A percentile compares a stretch with the other conserved stretches of the same genome.
Conservation (phyloP, 2,113 vertebrate species). For the Mystacornis crossleyi region DNA sequence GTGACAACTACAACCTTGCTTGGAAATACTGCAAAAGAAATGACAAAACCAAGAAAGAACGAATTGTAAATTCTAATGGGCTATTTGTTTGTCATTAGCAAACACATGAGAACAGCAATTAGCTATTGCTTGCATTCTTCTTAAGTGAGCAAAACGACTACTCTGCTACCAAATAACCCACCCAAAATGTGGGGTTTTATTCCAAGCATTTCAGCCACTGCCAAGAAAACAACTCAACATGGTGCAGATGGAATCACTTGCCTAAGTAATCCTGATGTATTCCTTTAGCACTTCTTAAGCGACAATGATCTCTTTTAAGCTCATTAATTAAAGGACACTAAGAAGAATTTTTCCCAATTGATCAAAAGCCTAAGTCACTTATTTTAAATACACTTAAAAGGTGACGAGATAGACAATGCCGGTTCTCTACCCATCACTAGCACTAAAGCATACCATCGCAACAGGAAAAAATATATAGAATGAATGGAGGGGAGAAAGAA, state of each 20-base stretch:
- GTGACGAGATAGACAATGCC: constrained; percentile 52
- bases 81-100: constrained; percentile 70
- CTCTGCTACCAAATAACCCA: constrained; percentile 73
- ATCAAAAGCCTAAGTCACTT: constrained; percentile 78
- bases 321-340: constrained; percentile 84
- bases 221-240: constrained; percentile 71
- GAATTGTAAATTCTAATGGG: constrained; percentile 48
- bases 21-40: constrained; percentile 57
- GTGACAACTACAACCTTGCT: constrained; percentile 58
- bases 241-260: constrained; percentile 69
- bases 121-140: constrained; percentile 66
- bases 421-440: constrained; percentile 13
- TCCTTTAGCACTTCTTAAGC: constrained; percentile 79
- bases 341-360: constrained; percentile 75
- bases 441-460: background rate
- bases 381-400: constrained; percentile 71
- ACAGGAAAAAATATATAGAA: background rate
- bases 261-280: constrained; percentile 79
- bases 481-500: background rate
- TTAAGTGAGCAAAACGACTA: constrained; percentile 72
- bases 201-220: constrained; percentile 72
- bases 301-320: constrained; percentile 80
- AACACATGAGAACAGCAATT: constrained; percentile 69
- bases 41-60: constrained; percentile 18
- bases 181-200: constrained; percentile 73